Percentiles rank a stretch among this genome's conserved stretches.
phyloP scores from a whole-genome alignment of 2,888 invertebrate genomes.

The Napeogenes inachia region DNA sequence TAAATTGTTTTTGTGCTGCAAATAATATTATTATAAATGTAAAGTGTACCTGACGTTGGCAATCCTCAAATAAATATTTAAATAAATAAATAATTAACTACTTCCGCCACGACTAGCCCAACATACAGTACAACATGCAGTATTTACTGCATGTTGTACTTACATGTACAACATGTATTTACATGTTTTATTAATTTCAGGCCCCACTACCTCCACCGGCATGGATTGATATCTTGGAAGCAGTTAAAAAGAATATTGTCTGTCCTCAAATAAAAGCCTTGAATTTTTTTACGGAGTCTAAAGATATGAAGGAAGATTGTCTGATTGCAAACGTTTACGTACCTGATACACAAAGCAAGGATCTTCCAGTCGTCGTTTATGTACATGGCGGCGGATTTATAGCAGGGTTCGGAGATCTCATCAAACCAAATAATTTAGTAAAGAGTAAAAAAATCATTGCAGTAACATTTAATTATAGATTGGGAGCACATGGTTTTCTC shows the following conservation, averaged over 20 bases:
- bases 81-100: too few species aligned
- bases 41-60: too few species aligned
- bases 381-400: slow-evolving; percentile 62
- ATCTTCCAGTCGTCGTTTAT: slow-evolving; percentile 50
- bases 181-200: neutral
- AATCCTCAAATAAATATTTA: too few species aligned
- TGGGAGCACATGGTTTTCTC: slow-evolving; percentile 45
- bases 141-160: too few species aligned
- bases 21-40: too few species aligned
- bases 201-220: neutral
- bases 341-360: slow-evolving; percentile 28
- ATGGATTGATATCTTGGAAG: neutral
- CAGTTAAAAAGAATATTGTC: neutral
- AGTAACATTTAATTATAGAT: slow-evolving; percentile 48
- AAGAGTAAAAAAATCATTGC: slow-evolving; percentile 38
- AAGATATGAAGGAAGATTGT: slow-evolving; percentile 29
- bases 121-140: too few species aligned
- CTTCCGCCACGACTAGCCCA: too few species aligned
- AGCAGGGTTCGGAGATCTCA: slow-evolving; percentile 42
- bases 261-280: neutral
- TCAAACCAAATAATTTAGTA: slow-evolving; percentile 33
- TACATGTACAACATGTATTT: too few species aligned
- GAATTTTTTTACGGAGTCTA: neutral
- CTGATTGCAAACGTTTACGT: slow-evolving; percentile 34
- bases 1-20: too few species aligned